Conservation (phyloP, 2,113 vertebrate species). For the Osmerus eperlanus region DNA sequence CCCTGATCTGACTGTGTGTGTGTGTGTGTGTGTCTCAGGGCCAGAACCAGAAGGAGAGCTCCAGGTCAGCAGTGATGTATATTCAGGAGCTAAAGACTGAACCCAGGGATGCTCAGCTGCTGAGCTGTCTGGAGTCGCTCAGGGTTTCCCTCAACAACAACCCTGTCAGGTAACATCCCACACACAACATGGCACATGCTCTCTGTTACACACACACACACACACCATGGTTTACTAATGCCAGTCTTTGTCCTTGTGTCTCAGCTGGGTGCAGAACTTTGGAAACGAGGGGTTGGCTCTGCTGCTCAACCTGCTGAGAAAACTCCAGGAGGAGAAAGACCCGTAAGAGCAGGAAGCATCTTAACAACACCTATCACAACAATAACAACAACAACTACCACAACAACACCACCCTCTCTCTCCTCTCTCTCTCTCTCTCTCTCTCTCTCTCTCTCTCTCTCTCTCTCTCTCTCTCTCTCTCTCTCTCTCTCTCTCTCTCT, state of each 20-base stretch:
- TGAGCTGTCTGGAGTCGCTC: slow-evolving; percentile 84
- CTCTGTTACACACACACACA: neutral
- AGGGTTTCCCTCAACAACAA: slow-evolving; percentile 91
- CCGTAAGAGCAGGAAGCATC: slow-evolving; percentile 62
- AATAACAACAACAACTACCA: too few relatives aligned
- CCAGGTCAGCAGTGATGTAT: slow-evolving; percentile 83
- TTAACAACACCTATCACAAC: too few relatives aligned
- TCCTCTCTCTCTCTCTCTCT: neutral
- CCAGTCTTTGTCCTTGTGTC: slow-evolving; percentile 17
- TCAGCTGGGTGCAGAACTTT: slow-evolving; percentile 91
- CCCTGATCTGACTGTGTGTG: neutral
- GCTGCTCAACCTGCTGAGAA: slow-evolving; percentile 77
- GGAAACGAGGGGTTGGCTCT: slow-evolving; percentile 81
- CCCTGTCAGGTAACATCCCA: slow-evolving; percentile 81
- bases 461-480: too few relatives aligned
- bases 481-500: too few relatives aligned
- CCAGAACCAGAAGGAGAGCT: slow-evolving; percentile 83
- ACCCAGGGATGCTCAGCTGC: slow-evolving; percentile 73
- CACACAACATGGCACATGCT: too few relatives aligned
- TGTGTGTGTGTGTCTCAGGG: slow-evolving; percentile 64
- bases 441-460: too few relatives aligned
- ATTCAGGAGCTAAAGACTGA: slow-evolving; percentile 86
- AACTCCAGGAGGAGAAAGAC: slow-evolving; percentile 82
- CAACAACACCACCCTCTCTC: neutral
- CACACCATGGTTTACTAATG: neutral